phyloP scores from a whole-genome alignment of 2,888 invertebrate species.

The Polydrusus tereticollis region DNA sequence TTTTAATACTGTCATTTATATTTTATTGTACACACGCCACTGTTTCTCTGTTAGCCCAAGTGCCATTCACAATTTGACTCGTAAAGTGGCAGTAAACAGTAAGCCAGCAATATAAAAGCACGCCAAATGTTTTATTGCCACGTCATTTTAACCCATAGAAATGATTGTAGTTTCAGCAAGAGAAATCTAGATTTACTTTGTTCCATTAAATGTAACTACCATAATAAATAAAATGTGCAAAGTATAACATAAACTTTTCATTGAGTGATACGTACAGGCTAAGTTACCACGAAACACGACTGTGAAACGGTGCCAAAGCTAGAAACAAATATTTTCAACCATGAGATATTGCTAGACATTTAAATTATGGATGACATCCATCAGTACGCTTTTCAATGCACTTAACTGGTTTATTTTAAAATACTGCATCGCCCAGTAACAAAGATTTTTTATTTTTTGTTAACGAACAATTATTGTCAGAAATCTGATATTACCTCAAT shows the following conservation, averaged over 20 bases:
- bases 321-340: no score
- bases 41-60: neutral
- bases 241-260: neutral
- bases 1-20: neutral
- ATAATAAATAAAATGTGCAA: neutral
- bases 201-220: neutral
- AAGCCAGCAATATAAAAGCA: constrained; percentile 2
- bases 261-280: no score
- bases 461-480: no score
- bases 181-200: neutral
- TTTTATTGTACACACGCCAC: neutral
- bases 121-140: constrained; percentile 14
- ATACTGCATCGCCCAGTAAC: no score
- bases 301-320: no score
- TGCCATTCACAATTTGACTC: constrained; percentile 4
- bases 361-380: no score
- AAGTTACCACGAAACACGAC: no score
- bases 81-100: constrained; percentile 6
- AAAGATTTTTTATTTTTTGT: no score
- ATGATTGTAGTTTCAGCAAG: neutral
- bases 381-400: no score
- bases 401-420: no score
- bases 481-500: no score
- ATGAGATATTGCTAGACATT: no score
- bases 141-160: neutral